Base-by-base conservation (phyloP, 2,797 vertebrate genomes). In the Tokudaia muenninki region DNA sequence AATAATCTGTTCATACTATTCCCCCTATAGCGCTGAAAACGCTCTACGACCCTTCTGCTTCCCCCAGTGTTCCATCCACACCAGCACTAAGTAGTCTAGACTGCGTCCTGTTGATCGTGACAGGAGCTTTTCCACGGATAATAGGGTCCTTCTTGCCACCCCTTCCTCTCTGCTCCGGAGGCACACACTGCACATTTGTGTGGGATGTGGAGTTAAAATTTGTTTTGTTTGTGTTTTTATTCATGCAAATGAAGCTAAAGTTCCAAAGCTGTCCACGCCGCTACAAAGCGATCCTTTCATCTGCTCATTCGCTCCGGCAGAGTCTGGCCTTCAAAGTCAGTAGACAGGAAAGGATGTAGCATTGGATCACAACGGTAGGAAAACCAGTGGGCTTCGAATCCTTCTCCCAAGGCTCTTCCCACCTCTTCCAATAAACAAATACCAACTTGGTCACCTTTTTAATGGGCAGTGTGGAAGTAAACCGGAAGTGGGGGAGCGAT, bases 301-400 rank as follows among this genome's bases (percentile, higher is more conserved):
- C 95, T 95, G 80, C 12, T 95, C 83, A 75, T 91, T 96, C 92
- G 79, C 70, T 94, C 70, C 88, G 22, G 70, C 92, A 90, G 65
- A 94, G 92, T 59, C 96, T 95, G 92, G 94, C 92, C 92, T 80
- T 83, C 70, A 91, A 97, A 97, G 82, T 95, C 95, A 93, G 89
- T 79, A 97, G 96, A 97, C 95, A 95, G 87, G 80, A 97, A 96
- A 97, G 97, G 96, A 97, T 86, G 80, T 72, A 95, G 80, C 74
- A 55, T 94, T 95, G 95, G 96, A 92, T 96, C 89, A 89, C 77
- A 93, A 92, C 37, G 41, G 79, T 78, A 96, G 77, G 65, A 95
- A 92, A 80, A 41, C n/a, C 74, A 77, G 90, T 93, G 84, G 75
- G 59, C 87, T 96, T 96, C 44, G 94, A 75, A 94, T 93, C 78